These are phyloP conservation scores for Scaptomyza parva DNA, from an alignment of 2,888 invertebrate species.

Conservation along the genomic window DNA sequence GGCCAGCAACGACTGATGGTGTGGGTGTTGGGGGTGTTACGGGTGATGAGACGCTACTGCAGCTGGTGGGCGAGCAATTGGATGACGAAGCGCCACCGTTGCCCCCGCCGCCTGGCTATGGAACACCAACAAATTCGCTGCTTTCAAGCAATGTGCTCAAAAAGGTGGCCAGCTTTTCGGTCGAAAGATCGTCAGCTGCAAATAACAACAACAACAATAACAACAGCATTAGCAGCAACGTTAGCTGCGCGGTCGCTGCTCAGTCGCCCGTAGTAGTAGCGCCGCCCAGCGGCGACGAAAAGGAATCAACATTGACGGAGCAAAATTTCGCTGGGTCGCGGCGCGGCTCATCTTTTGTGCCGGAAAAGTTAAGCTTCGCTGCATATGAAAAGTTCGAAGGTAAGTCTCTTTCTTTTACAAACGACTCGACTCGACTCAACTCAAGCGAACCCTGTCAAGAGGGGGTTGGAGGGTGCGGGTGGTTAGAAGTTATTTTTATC, in stretches of 20 bases:
- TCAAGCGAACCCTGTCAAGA: conserved; percentile 41
- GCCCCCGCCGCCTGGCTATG: conserved; percentile 67
- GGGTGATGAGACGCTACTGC: conserved; percentile 7
- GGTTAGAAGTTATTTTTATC: conserved; percentile 5
- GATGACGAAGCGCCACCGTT: conserved; percentile 51
- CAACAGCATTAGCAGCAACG: conserved; percentile 14
- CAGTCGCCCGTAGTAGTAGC: conserved; percentile 64
- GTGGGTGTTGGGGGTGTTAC: background rate
- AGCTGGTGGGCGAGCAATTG: conserved; percentile 16
- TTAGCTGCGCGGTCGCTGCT: conserved; percentile 60
- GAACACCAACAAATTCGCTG: conserved; percentile 71
- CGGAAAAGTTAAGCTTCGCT: conserved; percentile 94
- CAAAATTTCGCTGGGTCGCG: conserved; percentile 84
- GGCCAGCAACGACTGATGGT: conserved; percentile 26
- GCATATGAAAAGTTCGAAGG: conserved; percentile 97
- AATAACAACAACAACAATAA: conserved; percentile 14
- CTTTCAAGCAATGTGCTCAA: conserved; percentile 90
- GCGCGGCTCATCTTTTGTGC: conserved; percentile 90
- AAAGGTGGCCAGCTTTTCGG: conserved; percentile 93
- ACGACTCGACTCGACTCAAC: conserved; percentile 49
- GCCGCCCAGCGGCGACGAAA: conserved; percentile 41
- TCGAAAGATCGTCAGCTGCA: conserved; percentile 87
- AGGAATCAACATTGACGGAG: conserved; percentile 58
- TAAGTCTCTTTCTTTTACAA: conserved; percentile 84
- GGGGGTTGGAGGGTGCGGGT: background rate